Percentiles rank a stretch among this genome's conserved stretches.
These are phyloP conservation scores for Mormyrops attenuatus DNA, from an alignment of 2,797 vertebrate genomes.

Conservation along the genomic window DNA sequence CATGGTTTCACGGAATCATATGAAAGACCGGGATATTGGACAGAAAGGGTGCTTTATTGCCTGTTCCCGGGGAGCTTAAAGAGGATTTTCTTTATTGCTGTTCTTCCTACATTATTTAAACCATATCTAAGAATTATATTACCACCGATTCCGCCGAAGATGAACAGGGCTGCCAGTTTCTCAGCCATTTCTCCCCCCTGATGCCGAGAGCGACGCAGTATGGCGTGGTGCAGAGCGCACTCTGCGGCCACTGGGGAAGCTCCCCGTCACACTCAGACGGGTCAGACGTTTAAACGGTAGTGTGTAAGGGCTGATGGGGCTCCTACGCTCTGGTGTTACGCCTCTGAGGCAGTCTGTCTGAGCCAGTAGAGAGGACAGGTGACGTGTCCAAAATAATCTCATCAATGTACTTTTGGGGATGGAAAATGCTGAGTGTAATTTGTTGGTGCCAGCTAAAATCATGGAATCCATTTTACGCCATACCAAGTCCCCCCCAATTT, in stretches of 20 bases:
- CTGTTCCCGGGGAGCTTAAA: neutral
- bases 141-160: neutral
- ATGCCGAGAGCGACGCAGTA: neutral
- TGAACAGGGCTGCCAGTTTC: neutral
- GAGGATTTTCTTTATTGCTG: neutral
- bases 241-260: neutral
- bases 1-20: neutral
- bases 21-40: neutral
- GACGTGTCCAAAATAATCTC: neutral
- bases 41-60: neutral
- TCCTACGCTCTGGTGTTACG: neutral
- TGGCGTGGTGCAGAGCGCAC: neutral
- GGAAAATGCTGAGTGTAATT: neutral
- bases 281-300: neutral
- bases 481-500: neutral
- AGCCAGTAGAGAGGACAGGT: neutral
- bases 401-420: neutral
- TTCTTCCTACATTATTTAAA: slow-evolving; percentile 21
- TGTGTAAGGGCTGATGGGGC: neutral
- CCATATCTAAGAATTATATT: neutral
- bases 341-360: neutral
- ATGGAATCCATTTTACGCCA: neutral
- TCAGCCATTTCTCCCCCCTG: neutral
- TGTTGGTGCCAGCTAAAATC: neutral
- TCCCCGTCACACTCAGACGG: neutral